Base-by-base conservation (phyloP, 2,888 invertebrate genomes). In the Orthosia gracilis region DNA sequence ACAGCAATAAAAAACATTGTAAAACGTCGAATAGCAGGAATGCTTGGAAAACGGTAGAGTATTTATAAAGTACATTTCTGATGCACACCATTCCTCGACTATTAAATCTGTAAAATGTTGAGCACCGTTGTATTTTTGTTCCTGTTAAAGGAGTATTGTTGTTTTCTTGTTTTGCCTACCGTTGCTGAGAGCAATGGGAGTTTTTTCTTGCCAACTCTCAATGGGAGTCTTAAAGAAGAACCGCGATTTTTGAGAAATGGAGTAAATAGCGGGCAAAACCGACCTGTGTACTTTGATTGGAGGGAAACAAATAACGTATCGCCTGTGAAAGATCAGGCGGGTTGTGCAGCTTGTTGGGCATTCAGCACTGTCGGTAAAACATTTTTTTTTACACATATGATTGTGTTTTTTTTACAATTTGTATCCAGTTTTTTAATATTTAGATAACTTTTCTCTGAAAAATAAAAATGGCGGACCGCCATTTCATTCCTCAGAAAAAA, bases 301-400 rank as follows among this genome's bases (percentile, higher is more conserved):
- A 89, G 93, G 49, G 50, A 78, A 0, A 49, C 0, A 61, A n/a
- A 71, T 0, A 73, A 73, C 70, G 91, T 94, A 0, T 85, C 92
- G 0, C 91, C 92, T 0, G 91, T 94, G 1, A 94, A 93, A 73
- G 72, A 92, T 65, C 93, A 94, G 68, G 3, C n/a, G 2, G 0
- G 0, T 0, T 94, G 94, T 72, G 76, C 59, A 0, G 93, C 92
- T 2, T 93, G 93, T 58, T 94, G 93, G 93, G 94, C 93, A 0
- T 94, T 94, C 69, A 90, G 91, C 71, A 74, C 87, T 62, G 73
- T 91, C 11, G 94, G 94, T 61, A 45, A 21, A 45, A 17, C 9
- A 21, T 21, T 1, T 58, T 21, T n/a, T 40, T 59, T 4, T 3
- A 18, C 11, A 31, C 3, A 58, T 12, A 12, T 18, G 18, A 26